Evolutionary conservation across 2,888 invertebrate species (phyloP), one percentile per base, ranked within the genome.

Genomic region (Lacanobia oleracea): DNA sequence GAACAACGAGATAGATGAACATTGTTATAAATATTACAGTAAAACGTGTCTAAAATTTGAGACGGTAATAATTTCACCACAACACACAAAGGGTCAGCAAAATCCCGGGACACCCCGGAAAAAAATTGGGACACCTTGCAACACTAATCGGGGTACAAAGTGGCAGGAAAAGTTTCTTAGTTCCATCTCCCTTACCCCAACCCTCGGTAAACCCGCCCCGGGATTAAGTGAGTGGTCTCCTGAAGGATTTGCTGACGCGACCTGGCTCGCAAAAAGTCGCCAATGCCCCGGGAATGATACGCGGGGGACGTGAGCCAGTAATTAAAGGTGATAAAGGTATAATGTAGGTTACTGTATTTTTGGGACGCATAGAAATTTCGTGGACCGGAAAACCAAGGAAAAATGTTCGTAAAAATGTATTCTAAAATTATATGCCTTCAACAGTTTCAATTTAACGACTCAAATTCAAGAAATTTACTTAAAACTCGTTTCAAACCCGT

Each of bases 201-300:
- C 85, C 86, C 74, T 82, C 78, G 65, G 51, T 48, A 62, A 72
- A 64, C 72, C 75, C 78, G 68, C 75, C 75, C 75, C 62, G 77
- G 83, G 88, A 89, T 89, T 89, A 89, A 86, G 86, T 85, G 87
- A 86, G 86, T 77, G 78, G 83, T 83, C 75, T 85, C 83, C 83
- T 81, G 74, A 75, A 84, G 84, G 86, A 88, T 87, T 85, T 77
- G 87, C 85, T 86, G 86, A 86, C 84, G 85, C 77, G 83, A 78
- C 73, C 75, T 68, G 77, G 71, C 67, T 81, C 61, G 76, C 82
- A 89, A 88, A 87, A 88, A 88, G 81, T 85, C 84, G 77, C 77
- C 83, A 82, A 84, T 81, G 82, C 79, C 78, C 79, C 70, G 75
- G 72, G 82, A 83, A 83, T 69, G 80, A 81, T 81, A 80, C 81